Conservation (phyloP, 2,113 vertebrate species). For the Centropus unirufus region DNA sequence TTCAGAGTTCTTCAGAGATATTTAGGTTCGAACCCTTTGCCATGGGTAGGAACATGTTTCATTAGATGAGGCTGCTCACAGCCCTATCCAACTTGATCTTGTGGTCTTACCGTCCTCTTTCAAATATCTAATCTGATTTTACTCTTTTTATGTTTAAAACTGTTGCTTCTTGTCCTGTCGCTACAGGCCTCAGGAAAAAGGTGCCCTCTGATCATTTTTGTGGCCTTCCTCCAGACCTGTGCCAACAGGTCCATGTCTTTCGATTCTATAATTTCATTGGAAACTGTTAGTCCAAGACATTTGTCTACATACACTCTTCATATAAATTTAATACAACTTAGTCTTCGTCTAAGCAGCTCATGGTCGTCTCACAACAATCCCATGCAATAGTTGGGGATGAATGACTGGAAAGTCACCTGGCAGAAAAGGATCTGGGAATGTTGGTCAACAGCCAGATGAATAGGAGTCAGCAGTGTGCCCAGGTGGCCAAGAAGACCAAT, state of each 20-base stretch:
- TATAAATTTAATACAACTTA: neutral
- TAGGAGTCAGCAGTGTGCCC: no score
- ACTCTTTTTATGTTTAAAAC: neutral
- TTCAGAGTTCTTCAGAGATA: neutral
- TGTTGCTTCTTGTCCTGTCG: neutral
- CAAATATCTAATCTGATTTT: neutral
- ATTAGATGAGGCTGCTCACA: neutral
- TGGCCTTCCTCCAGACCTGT: neutral
- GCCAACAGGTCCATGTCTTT: neutral
- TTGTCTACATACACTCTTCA: neutral
- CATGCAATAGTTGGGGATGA: no score
- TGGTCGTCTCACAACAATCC: neutral
- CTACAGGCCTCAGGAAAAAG: neutral
- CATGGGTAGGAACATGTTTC: neutral
- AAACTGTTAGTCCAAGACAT: neutral
- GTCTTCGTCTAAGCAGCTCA: neutral
- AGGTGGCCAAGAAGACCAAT: no score
- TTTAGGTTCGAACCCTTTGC: rapidly evolving
- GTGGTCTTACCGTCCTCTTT: neutral
- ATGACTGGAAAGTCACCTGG: no score
- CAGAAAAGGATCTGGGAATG: no score
- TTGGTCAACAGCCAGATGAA: no score
- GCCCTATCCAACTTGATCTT: neutral
- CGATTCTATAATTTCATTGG: neutral
- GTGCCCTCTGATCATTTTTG: neutral